Percentiles rank a stretch among this genome's conserved stretches.
phyloP scores from a whole-genome alignment of 1,140 invertebrate genomes.

The Trichonephila clavata region DNA sequence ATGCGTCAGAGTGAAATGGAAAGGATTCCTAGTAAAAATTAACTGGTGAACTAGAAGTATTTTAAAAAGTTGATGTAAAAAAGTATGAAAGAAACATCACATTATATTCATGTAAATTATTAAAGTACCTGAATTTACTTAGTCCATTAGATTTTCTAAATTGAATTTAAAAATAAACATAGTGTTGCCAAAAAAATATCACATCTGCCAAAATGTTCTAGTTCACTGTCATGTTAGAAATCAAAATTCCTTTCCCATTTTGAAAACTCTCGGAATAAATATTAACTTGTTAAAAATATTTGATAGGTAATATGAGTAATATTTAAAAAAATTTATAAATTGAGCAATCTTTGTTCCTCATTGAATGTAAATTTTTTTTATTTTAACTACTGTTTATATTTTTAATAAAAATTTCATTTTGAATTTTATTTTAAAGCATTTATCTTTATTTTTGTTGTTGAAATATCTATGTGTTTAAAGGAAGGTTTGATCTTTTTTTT shows the following conservation, averaged over 20 bases:
- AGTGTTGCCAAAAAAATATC: conserved; percentile 2
- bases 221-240: not conserved
- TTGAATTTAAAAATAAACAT: not conserved
- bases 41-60: not conserved
- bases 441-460: not conserved
- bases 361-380: not conserved
- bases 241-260: not conserved
- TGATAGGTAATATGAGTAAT: not conserved
- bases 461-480: not conserved
- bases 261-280: not conserved
- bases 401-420: not conserved
- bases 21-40: not conserved
- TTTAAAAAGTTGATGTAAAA: not conserved
- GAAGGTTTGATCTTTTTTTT: not conserved
- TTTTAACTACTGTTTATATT: not conserved
- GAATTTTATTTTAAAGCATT: not conserved
- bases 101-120: not conserved
- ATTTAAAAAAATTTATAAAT: not conserved
- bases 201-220: not conserved
- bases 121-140: conserved; percentile 6
- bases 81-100: not conserved
- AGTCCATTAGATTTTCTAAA: not conserved
- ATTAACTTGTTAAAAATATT: conserved; percentile 1
- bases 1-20: not conserved
- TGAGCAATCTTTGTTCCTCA: not conserved